Conservation (phyloP, 2,888 invertebrate species). For the Listrodromus nycthemerus region DNA sequence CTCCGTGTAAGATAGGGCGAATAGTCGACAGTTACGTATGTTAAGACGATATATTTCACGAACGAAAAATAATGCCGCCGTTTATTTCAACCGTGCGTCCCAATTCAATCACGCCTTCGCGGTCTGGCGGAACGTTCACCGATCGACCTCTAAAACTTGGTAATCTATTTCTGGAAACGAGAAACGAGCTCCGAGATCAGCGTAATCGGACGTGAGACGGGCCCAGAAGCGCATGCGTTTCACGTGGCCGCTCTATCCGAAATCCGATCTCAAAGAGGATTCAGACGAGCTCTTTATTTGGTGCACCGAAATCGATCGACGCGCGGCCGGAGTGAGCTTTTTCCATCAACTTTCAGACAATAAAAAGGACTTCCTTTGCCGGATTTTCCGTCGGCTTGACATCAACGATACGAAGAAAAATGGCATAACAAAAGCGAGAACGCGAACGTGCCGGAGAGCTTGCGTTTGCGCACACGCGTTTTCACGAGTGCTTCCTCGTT, state of each 20-base stretch:
- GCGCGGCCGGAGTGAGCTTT: not conserved
- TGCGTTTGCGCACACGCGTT: not conserved
- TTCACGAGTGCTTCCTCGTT: not conserved
- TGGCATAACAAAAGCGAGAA: not conserved
- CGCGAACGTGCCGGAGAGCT: not conserved
- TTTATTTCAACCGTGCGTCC: not conserved
- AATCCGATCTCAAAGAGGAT: not conserved
- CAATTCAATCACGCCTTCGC: not conserved
- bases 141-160: not conserved
- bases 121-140: not conserved
- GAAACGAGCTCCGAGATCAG: not conserved
- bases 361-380: not conserved
- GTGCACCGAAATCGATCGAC: not conserved
- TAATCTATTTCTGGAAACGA: not conserved
- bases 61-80: not conserved
- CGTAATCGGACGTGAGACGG: not conserved
- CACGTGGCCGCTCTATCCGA: not conserved
- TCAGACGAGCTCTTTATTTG: not conserved
- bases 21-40: not conserved
- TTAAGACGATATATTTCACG: not conserved
- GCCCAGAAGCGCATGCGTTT: not conserved
- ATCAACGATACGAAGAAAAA: not conserved
- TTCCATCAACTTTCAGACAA: not conserved
- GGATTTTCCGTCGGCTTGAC: too few relatives aligned
- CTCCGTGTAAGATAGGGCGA: not conserved